These are phyloP conservation scores for Metaphire vulgaris DNA, from an alignment of 1,140 invertebrate genomes.

Conservation along the genomic window DNA sequence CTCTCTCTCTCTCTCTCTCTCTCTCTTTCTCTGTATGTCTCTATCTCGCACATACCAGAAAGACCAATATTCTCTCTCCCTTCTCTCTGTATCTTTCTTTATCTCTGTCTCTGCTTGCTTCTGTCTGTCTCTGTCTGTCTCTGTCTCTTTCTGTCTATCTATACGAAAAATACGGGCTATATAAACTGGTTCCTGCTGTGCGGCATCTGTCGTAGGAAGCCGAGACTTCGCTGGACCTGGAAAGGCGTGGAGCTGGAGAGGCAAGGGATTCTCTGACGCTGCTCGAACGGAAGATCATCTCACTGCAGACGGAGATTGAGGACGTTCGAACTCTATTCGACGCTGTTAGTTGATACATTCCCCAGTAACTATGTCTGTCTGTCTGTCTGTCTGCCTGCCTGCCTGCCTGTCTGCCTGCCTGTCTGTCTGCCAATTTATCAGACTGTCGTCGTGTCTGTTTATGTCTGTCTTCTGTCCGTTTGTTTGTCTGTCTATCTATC, in stretches of 20 bases:
- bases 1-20: neutral
- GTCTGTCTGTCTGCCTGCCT: too few species aligned
- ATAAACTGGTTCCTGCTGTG: too few species aligned
- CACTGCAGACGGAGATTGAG: slow-evolving; percentile 46
- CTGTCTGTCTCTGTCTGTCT: neutral
- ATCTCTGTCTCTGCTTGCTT: neutral
- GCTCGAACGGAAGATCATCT: slow-evolving; percentile 46
- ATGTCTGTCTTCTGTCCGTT: too few species aligned
- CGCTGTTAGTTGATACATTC: slow-evolving; percentile 35
- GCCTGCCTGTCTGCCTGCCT: too few species aligned
- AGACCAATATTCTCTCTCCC: neutral
- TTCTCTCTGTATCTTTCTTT: neutral
- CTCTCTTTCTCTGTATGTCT: neutral
- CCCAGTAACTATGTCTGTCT: too few species aligned
- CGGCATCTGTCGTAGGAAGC: slow-evolving; percentile 38
- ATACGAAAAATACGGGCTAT: too few species aligned
- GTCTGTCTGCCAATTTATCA: too few species aligned
- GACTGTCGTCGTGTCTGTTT: too few species aligned
- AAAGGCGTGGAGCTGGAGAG: slow-evolving; percentile 43
- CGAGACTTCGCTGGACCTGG: slow-evolving; percentile 45
- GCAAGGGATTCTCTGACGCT: slow-evolving; percentile 40
- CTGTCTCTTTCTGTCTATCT: neutral
- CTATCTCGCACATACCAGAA: neutral
- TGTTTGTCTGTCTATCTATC: too few species aligned
- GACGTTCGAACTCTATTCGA: slow-evolving; percentile 46